Base-by-base conservation (phyloP, 1,140 invertebrate species). In the Drosophila subpulchrella region DNA sequence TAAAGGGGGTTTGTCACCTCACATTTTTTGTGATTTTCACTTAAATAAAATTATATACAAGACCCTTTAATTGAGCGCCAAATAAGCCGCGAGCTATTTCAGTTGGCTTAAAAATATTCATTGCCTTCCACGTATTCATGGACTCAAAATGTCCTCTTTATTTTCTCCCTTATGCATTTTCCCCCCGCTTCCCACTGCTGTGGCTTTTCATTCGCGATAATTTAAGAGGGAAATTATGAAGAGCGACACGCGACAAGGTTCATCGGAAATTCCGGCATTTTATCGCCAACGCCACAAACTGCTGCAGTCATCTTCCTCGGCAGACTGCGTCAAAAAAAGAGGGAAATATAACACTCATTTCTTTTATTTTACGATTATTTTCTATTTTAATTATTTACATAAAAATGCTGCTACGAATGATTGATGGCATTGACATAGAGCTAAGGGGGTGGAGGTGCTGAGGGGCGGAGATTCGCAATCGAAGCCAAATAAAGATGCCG, bases 331-430 rank as follows among this genome's bases (percentile, higher is more conserved):
- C 59, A 73, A 78, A 78, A 36, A 68, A 46, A 1, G 32, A 10
- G 8, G 7, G 13, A 38, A 20, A 20, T 20, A 30, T 65, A 39
- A 75, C 56, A 46, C 57, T 38, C 58, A 30, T 42, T 51, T 30
- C 30, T 41, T 42, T n/a, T 41, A 53, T 39, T 65, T 76, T 50
- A 68, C 58, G 65, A 77, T 77, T 78, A 78, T 82, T 82, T 84
- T 80, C 53, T 61, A 72, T 82, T 82, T 86, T 86, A 88, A 83
- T 88, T 88, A 83, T 81, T 78, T 61, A 63, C 61, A 75, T 75
- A 77, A 57, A 75, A 86, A 77, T 88, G 82, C 55, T 60, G 59
- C 67, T 75, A 67, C 62, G 68, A 82, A 88, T 86, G 82, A 86
- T 70, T 88, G 82, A 86, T 88, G 79, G 74, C 70, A 76, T 76